Conservation (phyloP, 2,888 invertebrate species). For the Anaspis maculata region DNA sequence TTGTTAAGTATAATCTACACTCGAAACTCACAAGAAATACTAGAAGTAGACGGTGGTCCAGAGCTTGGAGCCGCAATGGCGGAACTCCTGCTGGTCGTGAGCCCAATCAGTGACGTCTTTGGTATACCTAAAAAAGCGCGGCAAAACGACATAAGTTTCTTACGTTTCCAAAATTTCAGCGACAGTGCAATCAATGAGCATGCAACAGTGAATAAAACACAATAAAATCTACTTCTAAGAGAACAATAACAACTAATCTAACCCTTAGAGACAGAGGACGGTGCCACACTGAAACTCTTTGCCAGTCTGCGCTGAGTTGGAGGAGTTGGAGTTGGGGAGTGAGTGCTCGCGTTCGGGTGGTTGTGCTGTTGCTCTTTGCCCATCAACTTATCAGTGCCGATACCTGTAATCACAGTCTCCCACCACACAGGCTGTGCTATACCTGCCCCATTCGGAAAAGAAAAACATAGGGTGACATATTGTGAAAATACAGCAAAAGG, state of each 20-base stretch:
- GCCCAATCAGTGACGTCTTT: conserved; percentile 69
- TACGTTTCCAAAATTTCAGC: too few species aligned
- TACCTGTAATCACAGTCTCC: conserved; percentile 43
- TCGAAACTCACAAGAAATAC: conserved; percentile 52
- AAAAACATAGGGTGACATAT: conserved; percentile 7
- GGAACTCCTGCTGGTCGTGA: conserved; percentile 64
- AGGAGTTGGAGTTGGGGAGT: conserved; percentile 67
- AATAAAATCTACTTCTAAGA: too few species aligned
- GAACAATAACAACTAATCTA: conserved; percentile 18
- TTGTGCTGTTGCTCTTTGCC: conserved; percentile 33
- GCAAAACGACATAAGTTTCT: too few species aligned
- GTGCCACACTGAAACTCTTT: conserved; percentile 86
- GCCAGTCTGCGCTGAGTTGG: conserved; percentile 82
- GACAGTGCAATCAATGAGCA: too few species aligned
- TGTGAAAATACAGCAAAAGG: neutral
- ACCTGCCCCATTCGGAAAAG: conserved; percentile 37
- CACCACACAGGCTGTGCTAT: conserved; percentile 45
- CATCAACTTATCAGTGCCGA: conserved; percentile 39
- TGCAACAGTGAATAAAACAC: too few species aligned
- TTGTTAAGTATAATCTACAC: too few species aligned
- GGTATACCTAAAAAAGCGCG: conserved; percentile 78
- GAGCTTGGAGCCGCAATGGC: conserved; percentile 64
- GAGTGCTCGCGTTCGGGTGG: conserved; percentile 29
- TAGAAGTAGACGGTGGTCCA: conserved; percentile 59
- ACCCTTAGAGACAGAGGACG: conserved; percentile 60